These are phyloP conservation scores for Cheilosia soror DNA, from an alignment of 2,888 invertebrate genomes.

Conservation along the genomic window DNA sequence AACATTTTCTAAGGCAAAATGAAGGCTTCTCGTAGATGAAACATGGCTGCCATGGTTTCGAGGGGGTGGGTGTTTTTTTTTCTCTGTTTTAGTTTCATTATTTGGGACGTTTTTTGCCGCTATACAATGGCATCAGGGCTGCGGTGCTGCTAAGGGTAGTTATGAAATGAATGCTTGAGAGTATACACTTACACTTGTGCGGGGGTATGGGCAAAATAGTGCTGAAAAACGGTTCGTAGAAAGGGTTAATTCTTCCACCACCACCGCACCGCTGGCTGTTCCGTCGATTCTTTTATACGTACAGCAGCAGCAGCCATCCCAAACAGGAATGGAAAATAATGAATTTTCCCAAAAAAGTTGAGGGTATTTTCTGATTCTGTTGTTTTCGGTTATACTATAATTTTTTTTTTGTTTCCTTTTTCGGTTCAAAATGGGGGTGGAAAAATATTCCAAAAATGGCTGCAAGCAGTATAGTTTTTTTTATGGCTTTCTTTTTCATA, in stretches of 20 bases:
- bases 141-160: conserved; percentile 30
- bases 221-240: neutral
- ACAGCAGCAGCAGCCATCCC: conserved; percentile 37
- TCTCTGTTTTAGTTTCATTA: conserved; percentile 33
- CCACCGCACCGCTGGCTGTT: conserved; percentile 1
- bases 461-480: conserved; percentile 21
- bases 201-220: conserved; percentile 1
- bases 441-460: conserved; percentile 44
- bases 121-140: neutral
- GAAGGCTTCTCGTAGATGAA: conserved; percentile 41
- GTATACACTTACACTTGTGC: neutral
- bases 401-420: neutral
- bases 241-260: conserved; percentile 22
- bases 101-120: conserved; percentile 31
- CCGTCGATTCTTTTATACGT: conserved; percentile 19
- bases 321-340: conserved; percentile 52
- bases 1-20: conserved; percentile 48
- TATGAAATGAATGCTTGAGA: conserved; percentile 18
- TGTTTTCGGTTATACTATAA: conserved; percentile 1
- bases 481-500: neutral
- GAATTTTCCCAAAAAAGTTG: conserved; percentile 31
- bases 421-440: conserved; percentile 10
- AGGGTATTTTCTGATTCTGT: conserved; percentile 34
- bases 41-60: conserved; percentile 64
- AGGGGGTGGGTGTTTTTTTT: conserved; percentile 37